Evolutionary conservation across 2,113 vertebrate genomes (phyloP), one percentile per base, ranked within the genome.

Genomic region (Arizona elegans): DNA sequence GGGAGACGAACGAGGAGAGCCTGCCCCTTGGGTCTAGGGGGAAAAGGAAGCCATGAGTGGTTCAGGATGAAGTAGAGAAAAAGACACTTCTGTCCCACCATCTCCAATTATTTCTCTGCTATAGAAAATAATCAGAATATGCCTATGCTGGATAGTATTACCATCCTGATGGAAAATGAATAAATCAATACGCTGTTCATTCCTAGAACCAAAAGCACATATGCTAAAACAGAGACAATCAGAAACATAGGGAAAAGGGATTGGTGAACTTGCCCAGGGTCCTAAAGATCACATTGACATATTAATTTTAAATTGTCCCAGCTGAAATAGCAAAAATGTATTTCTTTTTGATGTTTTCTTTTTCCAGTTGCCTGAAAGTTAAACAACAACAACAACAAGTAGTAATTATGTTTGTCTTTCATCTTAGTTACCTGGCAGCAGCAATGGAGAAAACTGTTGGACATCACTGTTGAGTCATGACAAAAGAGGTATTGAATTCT

Each of bases 1-100:
- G 93, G 99, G 99, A 47, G 99, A 99, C 87, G 99, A 99, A 89
- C 98, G 98, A 1, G 99, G 99, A 33, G 99, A 99, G 86, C 99
- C 97, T 19, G 99, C 97, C 65, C 99, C 99, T 97, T 99, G 99
- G 91, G 98, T 99, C 99, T 99, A 43, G 33, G 75, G 33, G 98
- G n/a, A 97, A 97, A 94, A 96, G 93, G 93, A 98, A 95, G 91
- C 47, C 96, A 89, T 47, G 62, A 90, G 7, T 21, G 50, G 87
- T 97, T 96, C 96, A 95, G 93, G 26, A 3, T 43, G 75, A 33
- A 93, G 65, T 52, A 86, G 89, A 53, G 85, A 59, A 90, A 86
- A 89, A 87, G 53, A 55, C 0, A 0, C 52, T 75, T 47, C 15
- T 43, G 89, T 52, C 1, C 55, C 10, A 21, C 29, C 43, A 86